Evolutionary conservation across 2,888 invertebrate genomes (phyloP).

Genomic region (Hemicrepidius hirtus): DNA sequence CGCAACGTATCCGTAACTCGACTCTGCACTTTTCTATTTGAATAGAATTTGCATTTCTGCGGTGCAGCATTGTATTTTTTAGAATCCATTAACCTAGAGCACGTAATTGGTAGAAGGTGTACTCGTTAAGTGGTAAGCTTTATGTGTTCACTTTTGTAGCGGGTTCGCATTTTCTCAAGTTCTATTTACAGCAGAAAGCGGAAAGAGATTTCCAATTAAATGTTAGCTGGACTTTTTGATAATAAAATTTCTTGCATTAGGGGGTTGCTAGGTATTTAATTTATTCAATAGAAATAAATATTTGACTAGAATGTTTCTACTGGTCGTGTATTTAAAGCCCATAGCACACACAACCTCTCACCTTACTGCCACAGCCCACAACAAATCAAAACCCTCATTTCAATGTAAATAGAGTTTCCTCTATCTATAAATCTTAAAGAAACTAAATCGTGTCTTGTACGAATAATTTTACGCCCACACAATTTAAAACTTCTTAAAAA

Average conservation of each 20-base stretch:
- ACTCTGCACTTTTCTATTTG: conserved; percentile 5
- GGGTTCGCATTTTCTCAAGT: too few relatives aligned
- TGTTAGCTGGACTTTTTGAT: too few relatives aligned
- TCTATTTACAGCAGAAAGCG: too few relatives aligned
- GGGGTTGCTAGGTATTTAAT: too few relatives aligned
- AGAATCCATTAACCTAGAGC: background rate
- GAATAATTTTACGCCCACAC: conserved; percentile 1
- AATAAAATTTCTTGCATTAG: too few relatives aligned
- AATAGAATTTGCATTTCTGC: conserved; percentile 5
- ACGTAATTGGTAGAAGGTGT: background rate
- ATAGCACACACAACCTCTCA: background rate
- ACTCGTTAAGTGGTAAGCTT: too few relatives aligned
- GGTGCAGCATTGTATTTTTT: background rate
- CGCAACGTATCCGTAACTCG: background rate
- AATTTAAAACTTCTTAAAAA: background rate
- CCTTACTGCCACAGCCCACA: background rate
- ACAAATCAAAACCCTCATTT: background rate
- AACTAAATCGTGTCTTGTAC: background rate
- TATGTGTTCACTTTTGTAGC: too few relatives aligned
- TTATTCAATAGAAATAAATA: too few relatives aligned
- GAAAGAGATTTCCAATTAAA: too few relatives aligned
- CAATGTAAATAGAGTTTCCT: background rate
- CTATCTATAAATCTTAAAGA: background rate
- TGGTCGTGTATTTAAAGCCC: too few relatives aligned
- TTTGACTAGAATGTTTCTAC: too few relatives aligned